phyloP scores from a whole-genome alignment of 1,140 invertebrate genomes.

The Pogonomyrmex californicus region DNA sequence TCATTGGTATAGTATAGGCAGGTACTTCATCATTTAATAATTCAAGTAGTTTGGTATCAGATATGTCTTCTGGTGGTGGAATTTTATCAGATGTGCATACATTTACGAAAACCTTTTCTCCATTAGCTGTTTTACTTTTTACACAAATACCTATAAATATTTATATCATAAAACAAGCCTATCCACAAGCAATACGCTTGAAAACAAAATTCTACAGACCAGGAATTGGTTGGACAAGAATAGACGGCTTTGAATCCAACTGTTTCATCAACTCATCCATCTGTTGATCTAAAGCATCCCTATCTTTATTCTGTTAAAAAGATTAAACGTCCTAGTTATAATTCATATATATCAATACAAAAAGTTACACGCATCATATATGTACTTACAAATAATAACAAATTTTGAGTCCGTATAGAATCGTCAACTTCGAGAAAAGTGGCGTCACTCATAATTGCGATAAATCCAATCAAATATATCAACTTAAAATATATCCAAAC shows the following conservation, averaged over 20 bases:
- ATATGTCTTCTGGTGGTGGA: constrained; percentile 93
- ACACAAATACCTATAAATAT: constrained; percentile 92
- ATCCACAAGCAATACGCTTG: background rate
- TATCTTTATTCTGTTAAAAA: constrained; percentile 60
- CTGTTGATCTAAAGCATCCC: constrained; percentile 49
- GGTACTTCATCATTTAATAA: constrained; percentile 91
- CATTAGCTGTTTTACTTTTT: constrained; percentile 91
- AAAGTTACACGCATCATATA: constrained; percentile 28
- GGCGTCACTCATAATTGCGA: constrained; percentile 45
- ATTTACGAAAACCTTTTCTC: constrained; percentile 93
- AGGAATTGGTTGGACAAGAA: constrained; percentile 77
- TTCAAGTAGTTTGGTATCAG: constrained; percentile 91
- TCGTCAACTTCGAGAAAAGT: constrained; percentile 78
- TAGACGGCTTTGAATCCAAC: constrained; percentile 66
- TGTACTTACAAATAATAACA: constrained; percentile 77
- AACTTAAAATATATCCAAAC: background rate
- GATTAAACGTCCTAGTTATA: background rate
- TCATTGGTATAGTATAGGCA: constrained; percentile 94
- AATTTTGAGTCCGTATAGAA: constrained; percentile 73
- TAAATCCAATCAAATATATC: background rate
- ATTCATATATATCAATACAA: background rate
- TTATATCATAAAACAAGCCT: constrained; percentile 2
- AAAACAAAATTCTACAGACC: constrained; percentile 67
- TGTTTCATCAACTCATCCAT: constrained; percentile 69
- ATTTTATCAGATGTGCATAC: constrained; percentile 92